Base-by-base conservation (phyloP, 2,888 invertebrate genomes). In the Clivina fossor region DNA sequence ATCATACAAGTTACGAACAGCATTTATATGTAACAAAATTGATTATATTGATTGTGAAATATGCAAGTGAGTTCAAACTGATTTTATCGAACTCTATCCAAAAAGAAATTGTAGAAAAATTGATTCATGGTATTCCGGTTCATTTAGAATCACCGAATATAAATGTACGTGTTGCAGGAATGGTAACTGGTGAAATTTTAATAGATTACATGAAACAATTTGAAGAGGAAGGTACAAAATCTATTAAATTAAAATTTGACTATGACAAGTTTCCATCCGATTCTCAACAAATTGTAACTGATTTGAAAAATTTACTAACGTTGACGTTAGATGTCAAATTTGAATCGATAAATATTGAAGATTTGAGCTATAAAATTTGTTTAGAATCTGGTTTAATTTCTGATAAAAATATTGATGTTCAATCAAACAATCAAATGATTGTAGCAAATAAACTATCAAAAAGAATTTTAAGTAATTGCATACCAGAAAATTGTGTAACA, bases 11-110 rank as follows among this genome's bases (percentile, higher is more conserved):
- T 54, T 70, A 83, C 5, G 80, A 82, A 28, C 88, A 90, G 61
- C 89, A 89, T 64, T 73, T 86, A 60, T 86, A 83, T 60, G 74
- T 89, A 2, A 82, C 86, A 0, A 84, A 87, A 68, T 65, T 86
- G 19, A 75, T 90, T 0, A 70, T 90, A 9, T 64, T 83, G 11
- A 74, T 80, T 0, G 72, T 80, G 0, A 81, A 79, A 62, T 79
- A 77, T 61, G 68, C 79, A 47, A 73, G 73, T 9, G 64, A 68
- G 1, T 64, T 74, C 30, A 72, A 67, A 67, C 62, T 67, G 64
- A 64, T 66, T 60, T 58, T 66, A 28, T 63, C 46, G 11, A 61
- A 65, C 1, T 64, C 70, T 19, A 69, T 69, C 46, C 59, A 47
- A 35, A 61, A 63, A 1, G 75, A 75, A 13, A 66, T 84, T 1